Evolutionary conservation across 2,797 vertebrate genomes (phyloP).

Genomic region (Squalus acanthias): DNA sequence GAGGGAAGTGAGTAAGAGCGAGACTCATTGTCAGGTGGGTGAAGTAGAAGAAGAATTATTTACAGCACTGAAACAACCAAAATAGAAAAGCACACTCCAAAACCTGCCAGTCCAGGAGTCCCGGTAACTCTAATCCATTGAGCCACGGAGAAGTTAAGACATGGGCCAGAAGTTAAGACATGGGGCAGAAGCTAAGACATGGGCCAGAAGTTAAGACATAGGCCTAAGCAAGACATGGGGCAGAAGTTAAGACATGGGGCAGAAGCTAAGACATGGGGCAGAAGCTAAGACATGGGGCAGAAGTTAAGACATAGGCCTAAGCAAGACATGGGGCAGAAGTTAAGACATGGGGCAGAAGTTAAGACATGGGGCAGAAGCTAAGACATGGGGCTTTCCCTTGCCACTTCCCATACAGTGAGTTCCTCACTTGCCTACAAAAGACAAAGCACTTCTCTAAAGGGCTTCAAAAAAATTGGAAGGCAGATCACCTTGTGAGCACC

Average conservation of each 20-base stretch:
- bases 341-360: neutral
- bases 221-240: neutral
- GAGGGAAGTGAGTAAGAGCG: neutral
- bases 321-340: neutral
- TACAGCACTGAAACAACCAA: neutral
- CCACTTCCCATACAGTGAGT: neutral
- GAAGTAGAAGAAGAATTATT: neutral
- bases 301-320: neutral
- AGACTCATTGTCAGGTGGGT: neutral
- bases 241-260: neutral
- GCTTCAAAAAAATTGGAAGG: neutral
- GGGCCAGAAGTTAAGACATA: neutral
- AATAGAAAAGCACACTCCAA: neutral
- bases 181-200: neutral
- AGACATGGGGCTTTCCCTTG: neutral
- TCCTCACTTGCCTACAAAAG: neutral
- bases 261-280: neutral
- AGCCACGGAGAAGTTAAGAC: neutral
- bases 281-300: neutral
- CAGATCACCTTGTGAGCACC: neutral
- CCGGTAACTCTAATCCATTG: neutral
- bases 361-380: neutral
- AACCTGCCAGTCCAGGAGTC: neutral
- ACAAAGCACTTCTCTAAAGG: neutral
- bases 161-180: neutral